Percentiles rank a stretch among this genome's conserved stretches.
Evolutionary conservation across 1,140 invertebrate genomes (phyloP).

Genomic region (Euwallacea similis): DNA sequence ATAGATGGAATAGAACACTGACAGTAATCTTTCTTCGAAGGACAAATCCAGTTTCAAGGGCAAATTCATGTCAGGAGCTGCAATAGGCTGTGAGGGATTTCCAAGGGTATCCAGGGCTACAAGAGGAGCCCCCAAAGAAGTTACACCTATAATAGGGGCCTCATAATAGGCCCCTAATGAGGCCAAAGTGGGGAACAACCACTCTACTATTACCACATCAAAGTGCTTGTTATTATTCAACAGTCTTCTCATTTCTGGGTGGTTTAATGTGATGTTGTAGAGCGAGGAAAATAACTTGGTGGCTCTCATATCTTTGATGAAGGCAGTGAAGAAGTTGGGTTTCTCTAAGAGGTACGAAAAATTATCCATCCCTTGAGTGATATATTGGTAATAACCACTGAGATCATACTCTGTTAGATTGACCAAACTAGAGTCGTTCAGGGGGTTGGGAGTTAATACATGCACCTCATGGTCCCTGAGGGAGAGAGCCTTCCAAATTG

Average conservation of each 20-base stretch:
- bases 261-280: slow-evolving; percentile 25
- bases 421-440: slow-evolving; percentile 31
- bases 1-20: slow-evolving; percentile 36
- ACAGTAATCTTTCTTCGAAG: slow-evolving; percentile 53
- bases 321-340: slow-evolving; percentile 28
- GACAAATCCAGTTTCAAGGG: slow-evolving; percentile 50
- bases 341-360: slow-evolving; percentile 23
- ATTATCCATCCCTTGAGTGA: slow-evolving; percentile 4
- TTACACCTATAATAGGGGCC: slow-evolving; percentile 46
- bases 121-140: slow-evolving; percentile 35
- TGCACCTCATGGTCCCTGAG: slow-evolving; percentile 41
- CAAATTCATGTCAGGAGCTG: slow-evolving; percentile 53
- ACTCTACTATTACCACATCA: slow-evolving; percentile 51
- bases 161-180: slow-evolving; percentile 48
- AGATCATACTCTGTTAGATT: slow-evolving; percentile 41
- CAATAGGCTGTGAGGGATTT: slow-evolving; percentile 53
- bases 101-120: slow-evolving; percentile 39
- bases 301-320: slow-evolving; percentile 30
- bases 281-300: slow-evolving; percentile 26
- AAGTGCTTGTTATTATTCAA: slow-evolving; percentile 46
- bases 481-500: slow-evolving; percentile 47
- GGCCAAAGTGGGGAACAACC: slow-evolving; percentile 41
- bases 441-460: slow-evolving; percentile 38
- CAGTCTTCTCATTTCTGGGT: slow-evolving; percentile 43
- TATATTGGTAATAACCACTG: slow-evolving; percentile 25